These are phyloP conservation scores for Clanis bilineata DNA, from an alignment of 2,888 invertebrate genomes.

Conservation along the genomic window DNA sequence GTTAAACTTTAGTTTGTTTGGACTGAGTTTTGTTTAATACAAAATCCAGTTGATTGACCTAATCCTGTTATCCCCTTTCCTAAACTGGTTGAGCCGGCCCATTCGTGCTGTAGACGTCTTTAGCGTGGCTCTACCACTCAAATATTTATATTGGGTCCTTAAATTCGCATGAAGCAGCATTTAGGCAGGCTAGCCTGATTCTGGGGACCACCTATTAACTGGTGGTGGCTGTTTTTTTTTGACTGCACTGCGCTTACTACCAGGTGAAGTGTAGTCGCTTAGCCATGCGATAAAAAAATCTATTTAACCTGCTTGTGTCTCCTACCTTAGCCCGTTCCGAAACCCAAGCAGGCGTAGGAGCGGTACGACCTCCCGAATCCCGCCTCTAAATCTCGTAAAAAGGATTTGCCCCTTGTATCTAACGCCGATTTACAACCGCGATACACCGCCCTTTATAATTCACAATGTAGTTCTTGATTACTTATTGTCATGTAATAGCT, in stretches of 20 bases:
- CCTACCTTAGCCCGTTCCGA: constrained; percentile 18
- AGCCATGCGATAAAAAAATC: neutral
- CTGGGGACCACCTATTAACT: no score
- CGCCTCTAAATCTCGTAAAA: constrained; percentile 76
- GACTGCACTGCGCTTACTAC: neutral
- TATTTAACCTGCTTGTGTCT: neutral
- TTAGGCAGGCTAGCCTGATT: no score
- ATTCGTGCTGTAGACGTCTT: no score
- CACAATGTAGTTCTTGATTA: constrained; percentile 38
- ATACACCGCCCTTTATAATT: constrained; percentile 48
- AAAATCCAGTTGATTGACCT: no score
- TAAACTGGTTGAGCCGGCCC: no score
- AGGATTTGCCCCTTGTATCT: constrained; percentile 73
- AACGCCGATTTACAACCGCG: constrained; percentile 69
- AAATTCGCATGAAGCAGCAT: no score
- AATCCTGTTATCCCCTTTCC: no score
- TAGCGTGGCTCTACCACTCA: no score
- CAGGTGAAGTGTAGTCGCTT: neutral
- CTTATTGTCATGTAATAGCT: constrained; percentile 20
- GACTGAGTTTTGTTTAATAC: no score
- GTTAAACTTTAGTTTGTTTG: no score
- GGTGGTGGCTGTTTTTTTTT: no score
- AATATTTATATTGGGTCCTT: no score
- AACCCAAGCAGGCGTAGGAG: constrained; percentile 55
- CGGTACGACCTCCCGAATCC: constrained; percentile 58